Evolutionary conservation across 2,113 vertebrate genomes (phyloP).

Genomic region (Ceyx margarethae): DNA sequence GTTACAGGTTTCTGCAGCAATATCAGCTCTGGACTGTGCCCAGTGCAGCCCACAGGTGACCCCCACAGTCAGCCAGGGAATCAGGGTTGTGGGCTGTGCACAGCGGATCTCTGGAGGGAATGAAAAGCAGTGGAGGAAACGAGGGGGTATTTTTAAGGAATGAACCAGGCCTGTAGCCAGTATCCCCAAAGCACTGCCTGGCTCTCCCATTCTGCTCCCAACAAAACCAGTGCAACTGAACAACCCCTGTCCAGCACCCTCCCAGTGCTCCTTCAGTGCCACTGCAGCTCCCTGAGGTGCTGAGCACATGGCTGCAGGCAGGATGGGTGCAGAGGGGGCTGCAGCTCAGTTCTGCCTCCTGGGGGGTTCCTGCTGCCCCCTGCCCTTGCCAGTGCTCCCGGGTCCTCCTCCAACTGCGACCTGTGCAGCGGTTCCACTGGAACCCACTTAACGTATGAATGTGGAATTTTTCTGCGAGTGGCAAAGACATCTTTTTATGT

Average conservation of each 20-base stretch:
- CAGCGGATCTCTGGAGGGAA: not conserved
- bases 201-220: not conserved
- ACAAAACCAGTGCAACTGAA: not conserved
- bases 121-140: not conserved
- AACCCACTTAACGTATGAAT: not conserved
- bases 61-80: not conserved
- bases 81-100: not conserved
- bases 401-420: not conserved
- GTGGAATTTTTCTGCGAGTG: constrained; percentile 69
- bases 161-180: not conserved
- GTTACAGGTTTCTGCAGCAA: not conserved
- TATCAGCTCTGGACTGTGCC: not conserved
- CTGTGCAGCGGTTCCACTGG: not conserved
- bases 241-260: not conserved
- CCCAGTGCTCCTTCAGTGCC: too few species aligned
- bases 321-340: not conserved
- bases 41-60: not conserved
- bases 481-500: constrained; percentile 71
- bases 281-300: not conserved
- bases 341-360: not conserved
- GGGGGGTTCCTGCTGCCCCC: not conserved
- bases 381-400: not conserved
- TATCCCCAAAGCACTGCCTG: not conserved
- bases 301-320: not conserved
- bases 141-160: not conserved